Conservation (phyloP, 2,797 vertebrate species). For the Acestrorhynchus altus region DNA sequence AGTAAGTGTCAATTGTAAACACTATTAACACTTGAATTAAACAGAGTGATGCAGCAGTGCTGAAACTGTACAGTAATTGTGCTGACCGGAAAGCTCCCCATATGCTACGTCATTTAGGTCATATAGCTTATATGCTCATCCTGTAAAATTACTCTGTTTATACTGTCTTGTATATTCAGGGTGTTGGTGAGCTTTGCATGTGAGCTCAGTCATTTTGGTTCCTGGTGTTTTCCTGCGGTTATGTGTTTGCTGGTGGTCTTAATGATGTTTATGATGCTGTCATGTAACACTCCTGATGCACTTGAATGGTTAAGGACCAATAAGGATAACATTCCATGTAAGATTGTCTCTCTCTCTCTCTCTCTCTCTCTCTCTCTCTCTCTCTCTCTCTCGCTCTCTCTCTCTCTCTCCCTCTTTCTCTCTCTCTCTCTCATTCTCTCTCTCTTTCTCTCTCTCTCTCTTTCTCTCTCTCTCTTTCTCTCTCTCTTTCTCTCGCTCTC, state of each 20-base stretch:
- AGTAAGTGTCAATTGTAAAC: conserved; percentile 39
- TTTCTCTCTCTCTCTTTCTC: conserved; percentile 29
- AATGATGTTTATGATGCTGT: conserved; percentile 29
- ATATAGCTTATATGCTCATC: conserved; percentile 6
- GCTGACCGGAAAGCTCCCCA: conserved; percentile 20
- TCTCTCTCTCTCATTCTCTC: conserved; percentile 1
- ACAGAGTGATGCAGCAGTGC: conserved; percentile 1
- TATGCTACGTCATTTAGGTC: conserved; percentile 12
- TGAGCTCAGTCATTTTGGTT: conserved; percentile 34
- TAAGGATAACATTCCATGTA: conserved; percentile 21
- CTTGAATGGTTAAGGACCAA: conserved; percentile 33
- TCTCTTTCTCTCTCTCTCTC: neutral
- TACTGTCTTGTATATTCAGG: conserved; percentile 46
- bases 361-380: conserved; percentile 25
- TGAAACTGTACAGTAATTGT: conserved; percentile 29
- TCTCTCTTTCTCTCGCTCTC: too few relatives aligned
- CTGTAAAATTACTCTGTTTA: conserved; percentile 40
- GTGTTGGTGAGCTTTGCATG: conserved; percentile 54
- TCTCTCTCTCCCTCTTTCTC: too few relatives aligned
- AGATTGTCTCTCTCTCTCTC: conserved; percentile 5
- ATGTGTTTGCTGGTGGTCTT: conserved; percentile 32
- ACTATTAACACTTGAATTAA: neutral
- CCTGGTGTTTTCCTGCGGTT: conserved; percentile 10
- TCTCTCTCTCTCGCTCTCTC: conserved; percentile 12
- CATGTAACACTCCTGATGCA: conserved; percentile 21